Evolutionary conservation across 2,797 vertebrate genomes (phyloP).

Genomic region (Artibeus jamaicensis): DNA sequence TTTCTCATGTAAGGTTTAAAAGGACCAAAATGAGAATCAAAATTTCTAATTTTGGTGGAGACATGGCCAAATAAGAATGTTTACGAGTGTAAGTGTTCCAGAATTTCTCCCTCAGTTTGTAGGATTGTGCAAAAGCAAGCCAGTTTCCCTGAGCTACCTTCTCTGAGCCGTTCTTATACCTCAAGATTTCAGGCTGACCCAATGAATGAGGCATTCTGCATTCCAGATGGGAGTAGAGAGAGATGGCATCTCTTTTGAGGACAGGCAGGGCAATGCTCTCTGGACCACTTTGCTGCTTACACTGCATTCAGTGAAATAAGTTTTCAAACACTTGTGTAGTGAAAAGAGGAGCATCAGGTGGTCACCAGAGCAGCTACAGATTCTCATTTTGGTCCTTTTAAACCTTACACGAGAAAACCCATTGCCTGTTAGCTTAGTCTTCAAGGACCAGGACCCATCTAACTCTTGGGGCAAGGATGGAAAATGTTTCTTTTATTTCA

Average conservation of each 20-base stretch:
- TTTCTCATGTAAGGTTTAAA: neutral
- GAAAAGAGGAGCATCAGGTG: conserved; percentile 8
- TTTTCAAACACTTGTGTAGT: conserved; percentile 8
- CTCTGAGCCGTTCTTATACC: neutral
- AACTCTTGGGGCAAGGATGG: neutral
- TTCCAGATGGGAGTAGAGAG: neutral
- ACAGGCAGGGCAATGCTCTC: conserved; percentile 43
- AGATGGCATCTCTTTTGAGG: no score
- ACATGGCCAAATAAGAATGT: neutral
- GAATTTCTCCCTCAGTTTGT: neutral
- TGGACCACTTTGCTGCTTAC: conserved; percentile 50
- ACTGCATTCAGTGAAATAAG: conserved; percentile 39
- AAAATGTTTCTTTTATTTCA: neutral
- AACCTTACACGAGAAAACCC: neutral
- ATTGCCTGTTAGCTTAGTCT: neutral
- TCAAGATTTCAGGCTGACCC: neutral
- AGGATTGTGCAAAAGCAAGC: neutral
- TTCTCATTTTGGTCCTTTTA: neutral
- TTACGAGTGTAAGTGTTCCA: neutral
- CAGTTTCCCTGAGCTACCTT: neutral
- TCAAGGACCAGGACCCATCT: neutral
- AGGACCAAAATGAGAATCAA: neutral
- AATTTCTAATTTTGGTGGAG: neutral
- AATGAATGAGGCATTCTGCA: neutral
- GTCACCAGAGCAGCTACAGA: neutral